A percentile compares a stretch with the other conserved stretches of the same genome.
Conservation (phyloP, 2,888 invertebrate genomes). For the Drosophila prostipennis region DNA sequence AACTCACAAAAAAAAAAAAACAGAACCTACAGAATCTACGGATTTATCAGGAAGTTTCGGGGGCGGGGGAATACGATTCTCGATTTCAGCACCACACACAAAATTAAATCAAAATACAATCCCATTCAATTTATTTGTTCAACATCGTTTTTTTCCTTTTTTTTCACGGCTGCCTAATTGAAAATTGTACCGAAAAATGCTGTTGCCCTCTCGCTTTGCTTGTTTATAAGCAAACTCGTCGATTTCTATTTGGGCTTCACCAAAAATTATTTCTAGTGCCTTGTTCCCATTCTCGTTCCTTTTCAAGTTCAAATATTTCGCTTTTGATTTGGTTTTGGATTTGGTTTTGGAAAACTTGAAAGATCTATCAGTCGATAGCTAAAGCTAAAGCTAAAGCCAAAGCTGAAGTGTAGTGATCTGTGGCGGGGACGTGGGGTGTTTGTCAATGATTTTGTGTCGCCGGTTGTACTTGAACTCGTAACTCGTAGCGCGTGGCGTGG, state of each 20-base stretch:
- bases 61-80: constrained; percentile 39
- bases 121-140: constrained; percentile 67
- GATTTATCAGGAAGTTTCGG: constrained; percentile 25
- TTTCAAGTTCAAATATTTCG: constrained; percentile 43
- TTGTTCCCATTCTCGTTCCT: constrained; percentile 35
- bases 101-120: constrained; percentile 73
- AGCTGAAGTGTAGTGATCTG: background rate
- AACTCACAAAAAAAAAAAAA: constrained; percentile 27
- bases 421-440: constrained; percentile 26
- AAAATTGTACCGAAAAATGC: constrained; percentile 71
- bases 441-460: constrained; percentile 56
- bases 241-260: constrained; percentile 39
- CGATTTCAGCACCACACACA: constrained; percentile 52
- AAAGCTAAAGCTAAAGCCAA: too few species aligned
- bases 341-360: constrained; percentile 51
- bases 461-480: constrained; percentile 75
- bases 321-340: constrained; percentile 45
- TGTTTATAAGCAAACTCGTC: constrained; percentile 45
- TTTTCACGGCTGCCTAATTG: constrained; percentile 57
- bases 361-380: constrained; percentile 40
- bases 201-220: constrained; percentile 26
- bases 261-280: constrained; percentile 30
- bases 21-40: constrained; percentile 16
- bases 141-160: constrained; percentile 32
- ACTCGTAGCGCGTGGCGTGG: constrained; percentile 44